Percentiles rank a stretch among this genome's conserved stretches.
Evolutionary conservation across 2,888 invertebrate species (phyloP).

Genomic region (Andrena haemorrhoa): DNA sequence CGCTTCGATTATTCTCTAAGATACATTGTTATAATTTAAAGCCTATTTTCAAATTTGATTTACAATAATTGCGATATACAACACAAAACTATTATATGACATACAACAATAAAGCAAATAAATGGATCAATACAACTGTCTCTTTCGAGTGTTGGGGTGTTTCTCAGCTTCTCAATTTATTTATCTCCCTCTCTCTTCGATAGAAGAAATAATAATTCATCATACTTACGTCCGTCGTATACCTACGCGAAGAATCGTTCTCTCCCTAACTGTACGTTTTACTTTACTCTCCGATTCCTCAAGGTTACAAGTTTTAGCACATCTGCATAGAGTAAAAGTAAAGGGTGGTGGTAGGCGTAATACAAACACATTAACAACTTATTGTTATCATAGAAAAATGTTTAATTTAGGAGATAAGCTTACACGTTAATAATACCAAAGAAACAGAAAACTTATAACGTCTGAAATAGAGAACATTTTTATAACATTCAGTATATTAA

Average conservation of each 20-base stretch:
- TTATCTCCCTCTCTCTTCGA: too few species aligned
- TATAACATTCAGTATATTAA: constrained; percentile 83
- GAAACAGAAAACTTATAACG: constrained; percentile 83
- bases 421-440: constrained; percentile 83
- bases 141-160: not conserved
- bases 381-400: constrained; percentile 80
- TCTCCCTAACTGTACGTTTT: too few species aligned
- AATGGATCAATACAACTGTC: constrained; percentile 67
- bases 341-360: not conserved
- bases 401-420: constrained; percentile 83
- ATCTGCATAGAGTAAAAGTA: too few species aligned
- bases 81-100: constrained; percentile 82
- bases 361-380: constrained; percentile 6
- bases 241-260: too few species aligned
- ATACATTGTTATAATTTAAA: constrained; percentile 82
- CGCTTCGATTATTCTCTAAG: constrained; percentile 81
- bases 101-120: constrained; percentile 83
- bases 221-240: too few species aligned
- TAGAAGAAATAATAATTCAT: too few species aligned
- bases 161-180: not conserved
- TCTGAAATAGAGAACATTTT: constrained; percentile 82
- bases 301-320: too few species aligned
- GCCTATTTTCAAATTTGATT: constrained; percentile 83
- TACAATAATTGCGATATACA: constrained; percentile 82
- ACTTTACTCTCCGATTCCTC: too few species aligned